Base-by-base conservation (phyloP, 2,888 invertebrate species). In the Drosophila koepferae region DNA sequence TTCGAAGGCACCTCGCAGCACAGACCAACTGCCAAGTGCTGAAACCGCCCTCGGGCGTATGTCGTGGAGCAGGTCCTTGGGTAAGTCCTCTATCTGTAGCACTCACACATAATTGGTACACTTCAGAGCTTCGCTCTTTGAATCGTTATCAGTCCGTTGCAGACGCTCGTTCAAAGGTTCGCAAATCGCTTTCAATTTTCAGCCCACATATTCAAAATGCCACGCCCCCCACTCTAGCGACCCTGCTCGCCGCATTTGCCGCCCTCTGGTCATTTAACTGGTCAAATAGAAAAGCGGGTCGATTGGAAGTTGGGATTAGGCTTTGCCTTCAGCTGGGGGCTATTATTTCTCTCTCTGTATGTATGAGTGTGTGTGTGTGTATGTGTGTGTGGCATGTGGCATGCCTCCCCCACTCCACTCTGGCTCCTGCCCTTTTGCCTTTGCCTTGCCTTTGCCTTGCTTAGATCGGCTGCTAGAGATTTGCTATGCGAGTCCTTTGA, bases 101-200 rank as follows among this genome's bases (percentile, higher is more conserved):
- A 89, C 86, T 88, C 88, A 79, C 80, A 76, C 69, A 63, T 89
- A 89, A 86, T 86, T 86, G 86, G 80, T 63, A 77, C 72, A 77
- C 74, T 79, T 67, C 70, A 84, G 63, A 84, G 76, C 46, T 53
- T 69, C 59, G 62, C 67, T 77, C 59, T 67, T 75, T 86, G 82
- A 86, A 89, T 40, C 80, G 90, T 87, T 87, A 87, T 89, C 86
- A 89, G 86, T 87, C 81, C 69, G 55, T 41, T 74, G 77, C 86
- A 87, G 86, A 80, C 79, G 72, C 14, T 34, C 58, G 73, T 66
- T 82, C 76, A 61, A 72, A 65, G 70, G 55, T 55, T 43, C 54
- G 41, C 48, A 75, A 75, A 81, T 81, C 70, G 62, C 76, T 77
- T 83, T 79, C 66, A 74, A 59, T 70, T 77, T 69, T 54, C 38